Conservation (phyloP, 2,797 vertebrate species). For the Acrossocheilus fasciatus region DNA sequence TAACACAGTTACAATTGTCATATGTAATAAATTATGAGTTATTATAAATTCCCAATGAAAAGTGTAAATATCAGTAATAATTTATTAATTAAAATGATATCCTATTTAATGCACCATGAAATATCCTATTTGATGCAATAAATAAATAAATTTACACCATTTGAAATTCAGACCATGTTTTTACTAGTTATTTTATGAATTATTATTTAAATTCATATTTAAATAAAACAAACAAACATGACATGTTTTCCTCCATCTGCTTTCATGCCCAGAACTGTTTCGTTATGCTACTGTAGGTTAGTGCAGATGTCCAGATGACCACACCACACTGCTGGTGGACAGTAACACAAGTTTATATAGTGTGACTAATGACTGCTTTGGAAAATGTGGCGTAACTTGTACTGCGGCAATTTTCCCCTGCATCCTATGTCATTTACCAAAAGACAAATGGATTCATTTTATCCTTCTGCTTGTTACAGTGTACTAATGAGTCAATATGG, state of each 20-base stretch:
- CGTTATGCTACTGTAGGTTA: background rate
- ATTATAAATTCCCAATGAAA: background rate
- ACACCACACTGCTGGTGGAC: background rate
- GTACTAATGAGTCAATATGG: conserved; percentile 9
- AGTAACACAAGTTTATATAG: conserved; percentile 1
- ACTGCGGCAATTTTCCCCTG: background rate
- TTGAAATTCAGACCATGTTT: background rate
- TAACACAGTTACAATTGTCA: background rate
- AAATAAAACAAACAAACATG: background rate
- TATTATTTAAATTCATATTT: background rate
- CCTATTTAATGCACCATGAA: background rate
- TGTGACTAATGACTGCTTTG: conserved; percentile 19
- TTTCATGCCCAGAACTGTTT: background rate
- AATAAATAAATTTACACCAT: background rate
- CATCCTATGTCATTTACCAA: conserved; percentile 2
- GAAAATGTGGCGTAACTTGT: background rate
- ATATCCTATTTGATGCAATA: background rate
- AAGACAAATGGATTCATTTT: conserved; percentile 18
- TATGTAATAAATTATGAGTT: background rate
- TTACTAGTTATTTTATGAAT: background rate
- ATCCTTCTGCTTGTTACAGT: background rate
- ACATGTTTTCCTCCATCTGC: background rate
- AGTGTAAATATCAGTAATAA: background rate
- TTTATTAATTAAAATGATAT: background rate
- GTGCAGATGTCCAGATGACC: conserved; percentile 7